A percentile compares a stretch with the other conserved stretches of the same genome.
Evolutionary conservation across 1,140 invertebrate genomes (phyloP).

Genomic region (Ceratina australensis): DNA sequence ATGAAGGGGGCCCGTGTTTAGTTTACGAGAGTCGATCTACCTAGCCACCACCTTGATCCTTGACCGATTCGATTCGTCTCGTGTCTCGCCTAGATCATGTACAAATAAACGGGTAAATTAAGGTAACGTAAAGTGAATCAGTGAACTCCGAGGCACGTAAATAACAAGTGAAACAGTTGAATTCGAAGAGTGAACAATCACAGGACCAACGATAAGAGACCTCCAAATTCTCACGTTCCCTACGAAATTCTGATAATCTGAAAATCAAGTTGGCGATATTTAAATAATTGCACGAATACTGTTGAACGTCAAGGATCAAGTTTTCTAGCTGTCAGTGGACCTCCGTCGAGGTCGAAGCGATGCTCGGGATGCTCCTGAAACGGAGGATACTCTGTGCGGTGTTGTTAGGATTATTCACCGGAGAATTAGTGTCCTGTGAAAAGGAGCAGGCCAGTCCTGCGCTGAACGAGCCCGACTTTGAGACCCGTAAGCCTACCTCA

Average conservation of each 20-base stretch:
- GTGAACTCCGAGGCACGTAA: not conserved
- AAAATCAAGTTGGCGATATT: not conserved
- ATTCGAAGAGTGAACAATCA: not conserved
- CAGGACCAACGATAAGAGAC: not conserved
- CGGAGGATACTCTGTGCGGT: constrained; percentile 22
- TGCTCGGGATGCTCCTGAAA: constrained; percentile 4
- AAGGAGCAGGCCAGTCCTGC: constrained; percentile 47
- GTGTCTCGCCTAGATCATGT: too few relatives aligned
- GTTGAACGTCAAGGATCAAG: not conserved
- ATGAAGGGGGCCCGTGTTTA: constrained; percentile 73
- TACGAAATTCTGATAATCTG: not conserved
- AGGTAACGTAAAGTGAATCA: not conserved
- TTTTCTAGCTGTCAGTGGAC: not conserved
- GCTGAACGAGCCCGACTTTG: constrained; percentile 71
- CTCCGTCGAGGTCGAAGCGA: not conserved
- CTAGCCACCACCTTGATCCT: constrained; percentile 18
- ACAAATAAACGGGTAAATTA: not conserved
- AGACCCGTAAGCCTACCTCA: constrained; percentile 71
- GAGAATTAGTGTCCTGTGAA: constrained; percentile 24
- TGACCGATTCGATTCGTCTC: not conserved
- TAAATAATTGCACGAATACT: not conserved
- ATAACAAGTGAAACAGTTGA: not conserved
- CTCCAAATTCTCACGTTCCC: too few relatives aligned
- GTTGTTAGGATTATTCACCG: constrained; percentile 26
- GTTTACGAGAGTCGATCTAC: constrained; percentile 64